A percentile compares a stretch with the other conserved stretches of the same genome.
phyloP scores from a whole-genome alignment of 1,140 invertebrate species.

The Odontomachus brunneus region DNA sequence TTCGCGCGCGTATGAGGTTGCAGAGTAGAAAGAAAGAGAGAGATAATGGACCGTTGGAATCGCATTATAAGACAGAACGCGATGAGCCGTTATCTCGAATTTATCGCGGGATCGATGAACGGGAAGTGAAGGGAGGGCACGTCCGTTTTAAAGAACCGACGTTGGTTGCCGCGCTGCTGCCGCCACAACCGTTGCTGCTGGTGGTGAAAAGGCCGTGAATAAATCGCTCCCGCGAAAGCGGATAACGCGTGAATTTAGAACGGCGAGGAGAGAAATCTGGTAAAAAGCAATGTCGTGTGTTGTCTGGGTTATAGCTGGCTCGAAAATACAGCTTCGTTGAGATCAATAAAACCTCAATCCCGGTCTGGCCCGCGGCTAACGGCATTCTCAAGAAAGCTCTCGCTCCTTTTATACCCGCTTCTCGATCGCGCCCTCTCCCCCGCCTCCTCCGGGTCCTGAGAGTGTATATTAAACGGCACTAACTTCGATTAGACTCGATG shows the following conservation, averaged over 20 bases:
- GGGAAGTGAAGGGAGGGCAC: conserved; percentile 11
- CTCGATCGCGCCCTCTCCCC: neutral
- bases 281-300: conserved; percentile 61
- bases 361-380: conserved; percentile 45
- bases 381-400: conserved; percentile 42
- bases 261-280: conserved; percentile 54
- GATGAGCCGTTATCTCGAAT: conserved; percentile 63
- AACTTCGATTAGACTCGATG: conserved; percentile 30
- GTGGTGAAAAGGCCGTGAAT: conserved; percentile 55
- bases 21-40: neutral
- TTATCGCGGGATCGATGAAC: conserved; percentile 58
- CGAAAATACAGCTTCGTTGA: conserved; percentile 58
- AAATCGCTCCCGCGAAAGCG: conserved; percentile 50
- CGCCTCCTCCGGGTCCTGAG: too few relatives aligned
- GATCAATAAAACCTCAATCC: conserved; percentile 59
- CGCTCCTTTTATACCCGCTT: conserved; percentile 41
- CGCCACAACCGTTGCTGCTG: neutral
- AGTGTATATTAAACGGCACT: conserved; percentile 47
- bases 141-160: conserved; percentile 28
- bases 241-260: conserved; percentile 57
- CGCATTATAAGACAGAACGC: conserved; percentile 33
- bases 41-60: conserved; percentile 4
- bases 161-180: conserved; percentile 26
- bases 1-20: conserved; percentile 23
- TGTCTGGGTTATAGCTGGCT: conserved; percentile 53